Evolutionary conservation across 1,140 invertebrate genomes (phyloP), one percentile per base, ranked within the genome.

Genomic region (Tyrophagus putrescentiae): DNA sequence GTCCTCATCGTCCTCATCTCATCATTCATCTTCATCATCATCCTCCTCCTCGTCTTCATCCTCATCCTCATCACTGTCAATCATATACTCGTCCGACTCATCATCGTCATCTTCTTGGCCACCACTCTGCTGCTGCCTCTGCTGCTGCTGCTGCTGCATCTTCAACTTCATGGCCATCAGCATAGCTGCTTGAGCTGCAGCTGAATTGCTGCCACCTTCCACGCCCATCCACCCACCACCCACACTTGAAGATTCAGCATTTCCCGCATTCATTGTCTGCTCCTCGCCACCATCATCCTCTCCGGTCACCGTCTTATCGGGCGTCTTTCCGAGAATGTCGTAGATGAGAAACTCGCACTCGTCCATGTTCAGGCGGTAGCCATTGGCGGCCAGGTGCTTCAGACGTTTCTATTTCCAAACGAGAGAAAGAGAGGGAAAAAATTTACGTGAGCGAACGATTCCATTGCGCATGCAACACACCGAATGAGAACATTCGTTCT

Each of bases 331-430:
- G 2, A 54, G 28, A 3, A 54, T 54, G 27, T 54, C 52, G 3
- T 13, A 54, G 16, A 54, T 54, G 3, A 54, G 25, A 25, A 54
- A 54, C 39, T 54, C 52, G 27, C 52, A 54, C 27, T 54, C 52
- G 27, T 54, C 52, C 52, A 54, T 54, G 25, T 54, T 54, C 13
- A 54, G 13, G 39, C 52, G 52, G 25, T 31, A 54, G n/a, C 52
- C 52, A 54, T 54, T 54, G 3, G 52, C 4, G 3, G 52, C 52
- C 13, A 54, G 25, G 39, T 54, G 28, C 39, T 54, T 54, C 52
- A 54, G 25, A 31, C 52, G 52, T 54, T 54, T 54, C 3, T 54
- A n/a, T n/a, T n/a, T n/a, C 21, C 21, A 39, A 39, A 13, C 13
- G 36, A 21, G 36, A 21, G 36, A 39, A 39, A 39, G 21, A 39